A percentile compares a stretch with the other conserved stretches of the same genome.
These are phyloP conservation scores for Varanus salvator DNA, from an alignment of 2,113 vertebrate genomes.

Conservation along the genomic window DNA sequence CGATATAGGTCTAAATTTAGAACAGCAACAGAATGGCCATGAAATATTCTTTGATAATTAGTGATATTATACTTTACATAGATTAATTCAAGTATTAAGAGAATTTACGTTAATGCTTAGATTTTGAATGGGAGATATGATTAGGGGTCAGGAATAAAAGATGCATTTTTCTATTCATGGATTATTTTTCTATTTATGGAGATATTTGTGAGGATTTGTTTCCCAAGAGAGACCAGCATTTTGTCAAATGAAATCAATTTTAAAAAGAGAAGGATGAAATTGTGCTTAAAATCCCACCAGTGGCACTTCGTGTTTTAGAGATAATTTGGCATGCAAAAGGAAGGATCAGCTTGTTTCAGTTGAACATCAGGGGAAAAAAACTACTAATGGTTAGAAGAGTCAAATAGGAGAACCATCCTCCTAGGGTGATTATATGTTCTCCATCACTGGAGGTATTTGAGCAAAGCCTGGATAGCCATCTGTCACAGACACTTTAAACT, in stretches of 20 bases:
- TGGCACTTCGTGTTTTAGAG: slow-evolving; percentile 35
- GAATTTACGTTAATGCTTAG: slow-evolving; percentile 44
- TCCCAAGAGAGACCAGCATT: slow-evolving; percentile 50
- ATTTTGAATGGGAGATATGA: slow-evolving; percentile 38
- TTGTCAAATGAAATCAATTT: slow-evolving; percentile 34
- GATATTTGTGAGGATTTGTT: slow-evolving; percentile 49
- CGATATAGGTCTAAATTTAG: neutral
- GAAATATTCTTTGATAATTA: neutral
- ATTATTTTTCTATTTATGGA: slow-evolving; percentile 57
- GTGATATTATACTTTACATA: neutral
- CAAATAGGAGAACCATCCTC: no score
- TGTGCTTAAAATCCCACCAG: neutral
- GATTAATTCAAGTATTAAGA: slow-evolving; percentile 11
- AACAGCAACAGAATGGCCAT: neutral
- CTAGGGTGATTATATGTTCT: no score
- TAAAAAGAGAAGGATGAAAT: slow-evolving; percentile 22
- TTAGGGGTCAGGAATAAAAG: slow-evolving; percentile 41
- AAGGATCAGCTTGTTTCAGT: neutral
- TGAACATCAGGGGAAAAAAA: no score
- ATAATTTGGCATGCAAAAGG: slow-evolving; percentile 1
- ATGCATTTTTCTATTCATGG: slow-evolving; percentile 50
- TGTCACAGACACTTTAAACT: no score
- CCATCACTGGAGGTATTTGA: no score
- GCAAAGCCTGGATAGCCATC: no score
- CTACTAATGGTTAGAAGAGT: no score